phyloP scores from a whole-genome alignment of 2,113 vertebrate genomes.

The Muntiacus muntjak region DNA sequence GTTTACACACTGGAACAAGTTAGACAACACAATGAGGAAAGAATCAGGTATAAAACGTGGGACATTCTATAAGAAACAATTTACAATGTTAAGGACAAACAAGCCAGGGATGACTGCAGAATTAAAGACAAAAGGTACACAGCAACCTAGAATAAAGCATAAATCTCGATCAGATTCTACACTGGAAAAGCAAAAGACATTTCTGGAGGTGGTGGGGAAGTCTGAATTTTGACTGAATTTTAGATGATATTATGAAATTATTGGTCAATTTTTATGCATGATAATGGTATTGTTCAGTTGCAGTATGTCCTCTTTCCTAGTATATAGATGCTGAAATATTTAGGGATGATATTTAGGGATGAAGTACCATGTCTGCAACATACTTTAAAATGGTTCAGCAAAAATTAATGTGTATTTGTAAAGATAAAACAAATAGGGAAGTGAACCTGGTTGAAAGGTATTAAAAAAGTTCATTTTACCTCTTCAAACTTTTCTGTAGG shows the following conservation, averaged over 20 bases:
- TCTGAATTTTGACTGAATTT: not conserved
- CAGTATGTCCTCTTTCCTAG: not conserved
- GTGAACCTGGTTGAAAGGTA: not conserved
- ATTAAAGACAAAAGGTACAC: not conserved
- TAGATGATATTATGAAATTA: not conserved
- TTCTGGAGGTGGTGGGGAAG: not conserved
- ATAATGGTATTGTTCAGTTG: not conserved
- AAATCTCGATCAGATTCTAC: not conserved
- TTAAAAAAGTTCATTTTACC: not conserved
- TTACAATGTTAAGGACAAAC: not conserved
- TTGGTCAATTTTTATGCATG: not conserved
- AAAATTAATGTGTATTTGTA: not conserved
- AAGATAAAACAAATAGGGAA: not conserved
- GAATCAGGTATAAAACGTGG: not conserved
- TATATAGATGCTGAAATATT: not conserved
- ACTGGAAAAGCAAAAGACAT: not conserved
- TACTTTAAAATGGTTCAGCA: not conserved
- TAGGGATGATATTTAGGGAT: not conserved
- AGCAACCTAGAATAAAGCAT: not conserved
- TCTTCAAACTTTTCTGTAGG: not conserved
- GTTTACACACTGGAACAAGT: not conserved
- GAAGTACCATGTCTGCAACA: not conserved
- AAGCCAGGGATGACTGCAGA: not conserved
- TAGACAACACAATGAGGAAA: not conserved
- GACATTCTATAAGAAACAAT: not conserved